Evolutionary conservation across 1,140 invertebrate genomes (phyloP), one percentile per base, ranked within the genome.

Genomic region (Saccostrea cuccullata): DNA sequence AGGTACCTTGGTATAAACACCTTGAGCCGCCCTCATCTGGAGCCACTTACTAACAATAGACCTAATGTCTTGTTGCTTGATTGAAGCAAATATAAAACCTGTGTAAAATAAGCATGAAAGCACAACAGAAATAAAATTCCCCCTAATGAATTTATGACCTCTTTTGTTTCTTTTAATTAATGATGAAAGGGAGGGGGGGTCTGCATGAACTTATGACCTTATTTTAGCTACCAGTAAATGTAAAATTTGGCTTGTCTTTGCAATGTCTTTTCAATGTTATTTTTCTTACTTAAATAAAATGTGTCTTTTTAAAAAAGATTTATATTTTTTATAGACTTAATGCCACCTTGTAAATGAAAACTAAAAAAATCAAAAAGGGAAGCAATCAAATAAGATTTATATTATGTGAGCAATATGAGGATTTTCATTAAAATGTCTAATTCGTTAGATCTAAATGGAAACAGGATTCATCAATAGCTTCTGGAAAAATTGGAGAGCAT

Each of bases 1-100:
- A 77, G 70, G 15, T 64, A 67, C 60, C 23, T 67, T 4, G 26
- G 26, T 30, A 77, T 77, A 77, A 77, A 77, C 70, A 77, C 70
- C 70, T 30, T 30, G 23, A 77, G 26, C 23, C 9, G 11, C 23
- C 13, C 9, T 36, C 70, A 77, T 77, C 70, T 77, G 70, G 70
- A 77, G 23, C 70, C 13, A 77, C 70, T 77, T 77, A 77, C 26
- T 26, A 77, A 77, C 70, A 77, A 77, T 77, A 77, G 30, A 77
- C 70, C 30, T 77, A 30, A 77, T 30, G 26, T 77, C 70, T 77
- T 77, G 70, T 30, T 15, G 30, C 23, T 77, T 13, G 70, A 77
- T 77, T 77, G 70, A 77, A 77, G 70, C 26, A 77, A 30, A 77
- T 77, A 77, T 77, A 30, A 77, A 30, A 30, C 26, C 70, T 20